Percentiles rank a stretch among this genome's conserved stretches.
Evolutionary conservation across 2,888 invertebrate genomes (phyloP).

Genomic region (Tenthredo scrophulariae): DNA sequence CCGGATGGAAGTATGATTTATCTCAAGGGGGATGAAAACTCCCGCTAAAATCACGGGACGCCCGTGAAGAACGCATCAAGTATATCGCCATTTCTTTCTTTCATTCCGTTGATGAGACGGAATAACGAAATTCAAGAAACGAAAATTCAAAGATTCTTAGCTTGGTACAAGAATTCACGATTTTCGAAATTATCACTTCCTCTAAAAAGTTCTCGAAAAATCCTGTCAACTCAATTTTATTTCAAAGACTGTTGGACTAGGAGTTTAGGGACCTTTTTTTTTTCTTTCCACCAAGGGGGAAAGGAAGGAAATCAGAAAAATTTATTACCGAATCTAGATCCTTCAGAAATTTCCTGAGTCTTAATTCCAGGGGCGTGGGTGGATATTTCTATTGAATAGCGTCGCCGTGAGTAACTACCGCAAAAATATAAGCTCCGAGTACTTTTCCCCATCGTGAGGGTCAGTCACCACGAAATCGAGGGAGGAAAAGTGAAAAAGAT

Average conservation of each 20-base stretch:
- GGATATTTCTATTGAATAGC: background rate
- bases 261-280: background rate
- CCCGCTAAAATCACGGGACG: slow-evolving; percentile 27
- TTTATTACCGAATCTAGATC: background rate
- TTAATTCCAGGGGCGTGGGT: slow-evolving; percentile 8
- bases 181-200: background rate
- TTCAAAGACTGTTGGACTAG: background rate
- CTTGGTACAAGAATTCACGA: background rate
- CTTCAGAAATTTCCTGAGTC: slow-evolving; percentile 4
- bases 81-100: slow-evolving; percentile 21
- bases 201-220: background rate
- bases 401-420: background rate
- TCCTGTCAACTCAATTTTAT: background rate
- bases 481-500: slow-evolving; percentile 30
- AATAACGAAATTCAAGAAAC: background rate
- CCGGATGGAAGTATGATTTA: slow-evolving; percentile 70
- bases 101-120: background rate
- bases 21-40: slow-evolving; percentile 56
- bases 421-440: slow-evolving; percentile 5
- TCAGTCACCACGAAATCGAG: background rate
- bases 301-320: background rate
- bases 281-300: background rate
- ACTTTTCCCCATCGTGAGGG: background rate
- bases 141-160: background rate
- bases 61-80: slow-evolving; percentile 32